These are phyloP conservation scores for Diachasma alloeum DNA, from an alignment of 1,140 invertebrate species.

Conservation along the genomic window DNA sequence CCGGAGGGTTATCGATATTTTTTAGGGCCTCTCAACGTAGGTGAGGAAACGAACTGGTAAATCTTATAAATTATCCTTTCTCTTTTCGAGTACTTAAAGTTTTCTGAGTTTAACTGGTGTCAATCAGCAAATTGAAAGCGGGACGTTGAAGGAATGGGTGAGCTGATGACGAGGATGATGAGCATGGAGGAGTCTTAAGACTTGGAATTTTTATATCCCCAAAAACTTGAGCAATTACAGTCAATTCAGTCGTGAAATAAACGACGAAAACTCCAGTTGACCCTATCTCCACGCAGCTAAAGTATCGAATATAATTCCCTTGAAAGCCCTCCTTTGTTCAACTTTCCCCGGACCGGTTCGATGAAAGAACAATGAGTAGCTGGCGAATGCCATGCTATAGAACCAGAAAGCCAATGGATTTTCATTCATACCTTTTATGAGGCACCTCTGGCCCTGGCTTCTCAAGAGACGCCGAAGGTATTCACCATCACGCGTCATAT, in stretches of 20 bases:
- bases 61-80: background rate
- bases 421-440: constrained; percentile 39
- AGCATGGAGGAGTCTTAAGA: too few relatives aligned
- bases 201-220: too few relatives aligned
- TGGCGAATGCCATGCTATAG: background rate
- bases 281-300: background rate
- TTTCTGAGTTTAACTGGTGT: too few relatives aligned
- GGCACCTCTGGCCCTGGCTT: background rate
- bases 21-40: background rate
- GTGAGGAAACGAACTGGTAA: background rate
- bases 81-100: background rate
- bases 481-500: background rate
- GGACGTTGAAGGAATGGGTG: too few relatives aligned
- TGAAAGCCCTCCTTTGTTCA: background rate
- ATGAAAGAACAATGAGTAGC: background rate
- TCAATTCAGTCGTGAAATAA: too few relatives aligned
- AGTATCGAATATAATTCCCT: background rate
- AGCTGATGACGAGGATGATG: too few relatives aligned
- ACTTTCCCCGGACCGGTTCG: background rate
- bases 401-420: background rate
- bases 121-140: too few relatives aligned
- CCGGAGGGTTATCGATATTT: background rate
- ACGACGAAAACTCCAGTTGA: too few relatives aligned
- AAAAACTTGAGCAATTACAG: too few relatives aligned
- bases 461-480: background rate